Evolutionary conservation across 1,140 invertebrate genomes (phyloP).

Genomic region (Aporrectodea caliginosa): DNA sequence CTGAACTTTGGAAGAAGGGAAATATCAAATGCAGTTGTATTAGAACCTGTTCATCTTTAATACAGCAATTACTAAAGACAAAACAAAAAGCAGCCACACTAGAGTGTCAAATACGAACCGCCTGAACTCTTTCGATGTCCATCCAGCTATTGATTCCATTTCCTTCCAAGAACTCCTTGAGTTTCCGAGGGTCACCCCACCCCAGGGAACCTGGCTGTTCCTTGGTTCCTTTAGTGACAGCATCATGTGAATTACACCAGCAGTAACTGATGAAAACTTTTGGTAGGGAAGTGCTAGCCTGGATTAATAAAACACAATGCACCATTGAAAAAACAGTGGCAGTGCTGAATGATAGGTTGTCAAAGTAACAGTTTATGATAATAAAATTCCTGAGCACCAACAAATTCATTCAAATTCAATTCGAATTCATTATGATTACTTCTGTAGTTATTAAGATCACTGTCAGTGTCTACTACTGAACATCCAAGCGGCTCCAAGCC

Average conservation of each 20-base stretch:
- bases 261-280: constrained; percentile 51
- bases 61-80: background rate
- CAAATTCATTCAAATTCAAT: too few species aligned
- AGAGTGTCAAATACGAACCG: constrained; percentile 36
- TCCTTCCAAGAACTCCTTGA: constrained; percentile 44
- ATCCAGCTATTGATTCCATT: constrained; percentile 48
- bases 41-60: constrained; percentile 15
- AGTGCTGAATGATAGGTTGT: too few species aligned
- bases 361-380: too few species aligned
- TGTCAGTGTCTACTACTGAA: too few species aligned
- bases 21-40: too few species aligned
- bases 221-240: constrained; percentile 40
- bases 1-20: too few species aligned
- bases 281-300: background rate
- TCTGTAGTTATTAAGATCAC: too few species aligned
- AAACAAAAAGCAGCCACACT: background rate
- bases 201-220: constrained; percentile 38
- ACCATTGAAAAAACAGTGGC: constrained; percentile 34
- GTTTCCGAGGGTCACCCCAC: constrained; percentile 46
- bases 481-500: too few species aligned
- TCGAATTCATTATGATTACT: too few species aligned
- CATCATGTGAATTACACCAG: constrained; percentile 49
- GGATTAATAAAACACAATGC: background rate
- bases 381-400: too few species aligned
- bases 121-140: constrained; percentile 46